These are phyloP conservation scores for Eriocheir sinensis DNA, from an alignment of 1,140 invertebrate species.

Conservation along the genomic window DNA sequence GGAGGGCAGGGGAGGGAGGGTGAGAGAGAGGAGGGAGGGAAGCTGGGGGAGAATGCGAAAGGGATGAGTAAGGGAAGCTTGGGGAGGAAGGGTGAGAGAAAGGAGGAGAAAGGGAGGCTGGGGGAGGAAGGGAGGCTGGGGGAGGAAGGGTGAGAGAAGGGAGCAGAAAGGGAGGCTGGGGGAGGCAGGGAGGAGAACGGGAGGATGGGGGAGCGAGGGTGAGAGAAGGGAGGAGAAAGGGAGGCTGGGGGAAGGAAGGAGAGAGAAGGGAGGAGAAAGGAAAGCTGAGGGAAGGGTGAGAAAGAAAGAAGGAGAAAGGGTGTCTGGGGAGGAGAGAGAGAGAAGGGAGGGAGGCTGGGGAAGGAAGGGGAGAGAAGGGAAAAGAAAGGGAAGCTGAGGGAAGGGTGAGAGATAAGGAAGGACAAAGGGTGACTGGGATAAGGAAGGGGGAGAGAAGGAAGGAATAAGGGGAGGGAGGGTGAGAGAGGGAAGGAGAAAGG, in stretches of 20 bases:
- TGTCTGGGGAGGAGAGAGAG: background rate
- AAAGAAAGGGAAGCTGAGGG: too few relatives aligned
- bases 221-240: background rate
- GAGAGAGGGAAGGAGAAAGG: background rate
- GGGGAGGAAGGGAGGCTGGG: background rate
- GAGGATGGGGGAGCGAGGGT: background rate
- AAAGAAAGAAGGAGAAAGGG: background rate
- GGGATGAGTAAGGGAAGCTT: background rate
- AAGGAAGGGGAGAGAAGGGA: background rate
- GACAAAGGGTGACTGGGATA: background rate
- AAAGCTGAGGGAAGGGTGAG: background rate
- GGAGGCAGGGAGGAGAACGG: background rate
- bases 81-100: background rate
- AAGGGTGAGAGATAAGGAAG: background rate
- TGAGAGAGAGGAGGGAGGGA: background rate
- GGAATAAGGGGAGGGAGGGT: background rate
- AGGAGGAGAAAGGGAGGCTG: background rate
- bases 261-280: background rate
- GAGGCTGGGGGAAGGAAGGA: background rate
- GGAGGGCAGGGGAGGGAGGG: background rate
- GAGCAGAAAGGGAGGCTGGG: background rate
- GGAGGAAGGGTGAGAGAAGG: background rate
- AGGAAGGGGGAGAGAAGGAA: background rate
- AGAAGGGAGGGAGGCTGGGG: background rate
- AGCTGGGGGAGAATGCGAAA: background rate